Base-by-base conservation (phyloP, 1,140 invertebrate genomes). In the Sarcophaga bullata region DNA sequence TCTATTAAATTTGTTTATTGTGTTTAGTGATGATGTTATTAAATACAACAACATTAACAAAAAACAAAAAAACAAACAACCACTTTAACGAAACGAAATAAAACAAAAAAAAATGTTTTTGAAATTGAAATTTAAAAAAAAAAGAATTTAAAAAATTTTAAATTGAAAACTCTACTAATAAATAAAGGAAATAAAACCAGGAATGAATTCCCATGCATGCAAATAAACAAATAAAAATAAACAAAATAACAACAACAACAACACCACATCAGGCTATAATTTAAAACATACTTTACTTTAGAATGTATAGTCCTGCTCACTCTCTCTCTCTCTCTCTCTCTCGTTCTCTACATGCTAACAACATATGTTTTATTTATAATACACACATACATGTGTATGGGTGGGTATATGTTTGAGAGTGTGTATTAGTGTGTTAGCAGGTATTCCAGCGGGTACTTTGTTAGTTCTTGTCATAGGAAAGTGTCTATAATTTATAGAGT, bases 1-100 rank as follows among this genome's bases (percentile, higher is more conserved):
- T 68, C 62, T 68, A 68, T 68, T 68, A 68, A 68, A 68, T 68
- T 68, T 68, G 62, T 68, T 17, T 68, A 68, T 68, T 68, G n/a
- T 19, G n/a, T 68, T 68, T 37, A 68, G 62, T 68, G 62, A 68
- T 58, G 54, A 68, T 68, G 62, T 68, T 68, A 68, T 68, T 68
- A 68, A 68, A 68, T 68, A 19, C n/a, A 68, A 68, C n/a, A 68
- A 68, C 17, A 68, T 68, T 8, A 68, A 68, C 15, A 68, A 13
- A 13, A n/a, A n/a, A n/a, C n/a, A n/a, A n/a, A n/a, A n/a, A n/a
- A n/a, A n/a, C n/a, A n/a, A 68, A 68, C 62, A 25, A 68, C 8
- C 50, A 17, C 15, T 68, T 1, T 19, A 68, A 52, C 8, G 9
- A 52, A 52, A 52, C 50, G 13, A 1, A 52, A 52, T 52, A 52